phyloP scores from a whole-genome alignment of 2,113 vertebrate species.

The Hemibagrus wyckioides region DNA sequence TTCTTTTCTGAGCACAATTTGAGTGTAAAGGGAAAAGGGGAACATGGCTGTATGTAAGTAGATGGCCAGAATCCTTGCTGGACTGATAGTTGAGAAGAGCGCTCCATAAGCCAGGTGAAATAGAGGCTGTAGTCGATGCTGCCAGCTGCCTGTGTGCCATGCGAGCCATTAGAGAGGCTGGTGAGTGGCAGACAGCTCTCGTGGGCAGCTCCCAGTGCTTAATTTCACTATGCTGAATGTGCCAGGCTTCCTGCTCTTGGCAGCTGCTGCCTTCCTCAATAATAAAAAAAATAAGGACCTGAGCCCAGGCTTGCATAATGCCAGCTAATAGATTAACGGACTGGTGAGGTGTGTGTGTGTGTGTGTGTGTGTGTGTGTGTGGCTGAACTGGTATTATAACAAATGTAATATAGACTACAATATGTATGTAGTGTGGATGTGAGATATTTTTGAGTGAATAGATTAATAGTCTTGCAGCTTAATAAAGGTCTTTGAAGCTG shows the following conservation, averaged over 20 bases:
- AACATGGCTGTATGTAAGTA: not conserved
- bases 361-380: conserved; percentile 31
- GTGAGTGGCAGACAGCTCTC: conserved; percentile 56
- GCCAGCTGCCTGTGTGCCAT: conserved; percentile 25
- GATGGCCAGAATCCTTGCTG: not conserved
- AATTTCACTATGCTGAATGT: conserved; percentile 60
- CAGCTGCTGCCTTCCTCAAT: conserved; percentile 64
- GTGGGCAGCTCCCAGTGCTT: conserved; percentile 59
- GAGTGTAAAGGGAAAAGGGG: not conserved
- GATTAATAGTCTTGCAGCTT: too few species aligned
- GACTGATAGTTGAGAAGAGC: not conserved
- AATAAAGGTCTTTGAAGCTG: not conserved
- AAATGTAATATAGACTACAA: not conserved
- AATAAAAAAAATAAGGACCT: conserved; percentile 57
- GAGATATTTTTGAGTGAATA: not conserved
- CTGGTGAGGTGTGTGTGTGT: conserved; percentile 13
- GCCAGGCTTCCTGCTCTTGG: conserved; percentile 66
- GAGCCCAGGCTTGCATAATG: conserved; percentile 68
- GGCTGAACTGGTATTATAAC: not conserved
- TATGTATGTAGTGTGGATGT: not conserved
- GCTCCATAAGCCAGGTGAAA: not conserved
- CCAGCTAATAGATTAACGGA: conserved; percentile 65
- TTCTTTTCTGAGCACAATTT: not conserved
- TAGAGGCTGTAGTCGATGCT: not conserved
- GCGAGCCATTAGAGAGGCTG: conserved; percentile 39